Base-by-base conservation (phyloP, 2,797 vertebrate genomes). In the Pogoniulus pusillus region DNA sequence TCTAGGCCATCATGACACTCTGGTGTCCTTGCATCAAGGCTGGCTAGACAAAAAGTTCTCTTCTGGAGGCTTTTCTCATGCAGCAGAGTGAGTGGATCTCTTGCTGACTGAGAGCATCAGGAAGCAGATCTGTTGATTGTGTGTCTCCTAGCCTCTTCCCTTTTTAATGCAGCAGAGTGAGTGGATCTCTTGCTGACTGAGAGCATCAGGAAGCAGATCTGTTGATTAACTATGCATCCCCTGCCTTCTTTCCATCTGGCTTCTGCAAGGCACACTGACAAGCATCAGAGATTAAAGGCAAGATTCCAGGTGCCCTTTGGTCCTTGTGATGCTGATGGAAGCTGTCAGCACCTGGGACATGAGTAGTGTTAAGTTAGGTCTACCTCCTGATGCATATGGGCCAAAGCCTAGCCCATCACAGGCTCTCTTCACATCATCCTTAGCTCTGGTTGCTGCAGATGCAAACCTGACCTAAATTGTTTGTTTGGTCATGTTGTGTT, bases 251-350 rank as follows among this genome's bases (percentile, higher is more conserved):
- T 87, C 62, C 64, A 0, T 0, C 1, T 16, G 49, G 18, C 43
- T 82, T 87, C 53, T 80, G 27, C 58, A 74, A 74, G 58, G 45
- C 45, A 32, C 2, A 0, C 49, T 32, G 74, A 20, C 30, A 76
- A 76, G 19, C 37, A 41, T 30, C 37, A 65, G 53, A 27, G 26
- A 35, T 51, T 34, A 74, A 80, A 64, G 32, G 39, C 73, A 83
- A 74, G n/a, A 9, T 45, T 8, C 37, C 0, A 0, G 60, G 22
- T 3, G 1, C 34, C 35, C 63, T 76, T 57, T 60, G 30, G 20
- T 65, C 24, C 24, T 84, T 1, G 0, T 39, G 59, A 69, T 7
- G 30, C n/a, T 82, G 57, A 23, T 27, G 23, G 73, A 65, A 1
- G 1, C 17, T 79, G 15, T 22, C 71, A 78, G 47, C 18, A 15